Base-by-base conservation (phyloP, 2,113 vertebrate genomes). In the Falcunculus frontatus region DNA sequence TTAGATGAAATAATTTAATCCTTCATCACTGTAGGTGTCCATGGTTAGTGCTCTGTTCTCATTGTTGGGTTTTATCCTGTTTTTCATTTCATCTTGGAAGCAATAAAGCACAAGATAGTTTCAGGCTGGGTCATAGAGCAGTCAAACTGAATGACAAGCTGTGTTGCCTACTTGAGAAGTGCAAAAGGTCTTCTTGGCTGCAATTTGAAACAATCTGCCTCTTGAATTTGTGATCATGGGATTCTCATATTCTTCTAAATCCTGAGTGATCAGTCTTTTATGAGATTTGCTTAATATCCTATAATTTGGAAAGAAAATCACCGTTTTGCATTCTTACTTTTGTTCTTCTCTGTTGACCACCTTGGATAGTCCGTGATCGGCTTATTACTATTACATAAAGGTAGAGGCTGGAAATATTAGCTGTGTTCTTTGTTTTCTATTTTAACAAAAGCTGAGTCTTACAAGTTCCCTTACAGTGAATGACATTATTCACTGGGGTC, bases 151-250 rank as follows among this genome's bases (percentile, higher is more conserved):
- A 89, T 87, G 84, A 76, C 89, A 91, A 76, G 84, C 67, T 79
- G 17, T 35, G 84, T 69, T 91, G 74, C 70, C 53, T 94, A 19
- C 74, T 93, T 6, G 8, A 87, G 84, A 87, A 94, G 91, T 81
- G 81, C 93, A 89, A 94, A 96, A 95, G 93, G 81, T 91, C 94
- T 95, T 33, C 65, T 90, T 91, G 89, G 77, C 87, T 94, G 70
- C 91, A 91, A 55, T 95, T 91, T 83, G 87, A 93, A 94, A 84
- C 94, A 93, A 20, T 93, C 87, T 95, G 87, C 84, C 62, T 84
- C 87, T 89, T 91, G 93, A 89, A 85, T 91, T 84, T 73, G 46
- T 82, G 74, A 94, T 82, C 23, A 6, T 49, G 53, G 14, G 29
- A 65, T 75, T 91, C 62, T 83, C 19, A 35, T 80, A 73, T 69